Evolutionary conservation across 2,113 vertebrate species (phyloP).

Genomic region (Heterocephalus glaber): DNA sequence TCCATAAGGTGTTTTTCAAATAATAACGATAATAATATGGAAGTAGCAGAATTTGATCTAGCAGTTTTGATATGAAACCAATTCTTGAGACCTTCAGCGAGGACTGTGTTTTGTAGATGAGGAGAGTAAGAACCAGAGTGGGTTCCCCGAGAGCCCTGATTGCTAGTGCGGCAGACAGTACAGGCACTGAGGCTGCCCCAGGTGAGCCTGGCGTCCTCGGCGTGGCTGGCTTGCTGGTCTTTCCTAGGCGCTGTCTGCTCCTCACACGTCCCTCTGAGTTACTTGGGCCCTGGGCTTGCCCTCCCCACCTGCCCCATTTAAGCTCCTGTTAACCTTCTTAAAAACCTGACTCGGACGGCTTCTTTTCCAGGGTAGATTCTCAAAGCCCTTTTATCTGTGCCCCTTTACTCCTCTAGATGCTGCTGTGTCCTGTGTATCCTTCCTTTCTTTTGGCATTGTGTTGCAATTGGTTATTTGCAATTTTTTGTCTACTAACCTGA

Average conservation of each 20-base stretch:
- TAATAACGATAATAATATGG: neutral
- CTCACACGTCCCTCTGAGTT: accelerated
- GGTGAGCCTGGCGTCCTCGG: neutral
- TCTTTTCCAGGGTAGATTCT: neutral
- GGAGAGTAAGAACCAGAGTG: neutral
- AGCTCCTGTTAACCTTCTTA: neutral
- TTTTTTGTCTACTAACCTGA: neutral
- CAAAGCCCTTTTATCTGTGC: neutral
- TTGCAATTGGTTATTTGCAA: neutral
- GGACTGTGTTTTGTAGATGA: neutral
- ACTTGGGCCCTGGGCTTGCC: neutral
- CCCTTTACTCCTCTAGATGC: neutral
- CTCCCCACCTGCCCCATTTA: neutral
- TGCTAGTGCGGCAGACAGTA: neutral
- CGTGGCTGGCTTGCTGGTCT: too few species aligned
- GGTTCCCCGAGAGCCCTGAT: too few species aligned
- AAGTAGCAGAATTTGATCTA: neutral
- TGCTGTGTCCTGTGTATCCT: neutral
- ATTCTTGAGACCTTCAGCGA: neutral
- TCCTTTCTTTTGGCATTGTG: neutral
- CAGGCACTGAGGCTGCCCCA: accelerated
- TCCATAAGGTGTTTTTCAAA: neutral
- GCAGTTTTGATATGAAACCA: neutral
- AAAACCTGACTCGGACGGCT: neutral
- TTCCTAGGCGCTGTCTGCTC: too few species aligned